These are phyloP conservation scores for Ceratitis capitata DNA, from an alignment of 1,140 invertebrate species.

Conservation along the genomic window DNA sequence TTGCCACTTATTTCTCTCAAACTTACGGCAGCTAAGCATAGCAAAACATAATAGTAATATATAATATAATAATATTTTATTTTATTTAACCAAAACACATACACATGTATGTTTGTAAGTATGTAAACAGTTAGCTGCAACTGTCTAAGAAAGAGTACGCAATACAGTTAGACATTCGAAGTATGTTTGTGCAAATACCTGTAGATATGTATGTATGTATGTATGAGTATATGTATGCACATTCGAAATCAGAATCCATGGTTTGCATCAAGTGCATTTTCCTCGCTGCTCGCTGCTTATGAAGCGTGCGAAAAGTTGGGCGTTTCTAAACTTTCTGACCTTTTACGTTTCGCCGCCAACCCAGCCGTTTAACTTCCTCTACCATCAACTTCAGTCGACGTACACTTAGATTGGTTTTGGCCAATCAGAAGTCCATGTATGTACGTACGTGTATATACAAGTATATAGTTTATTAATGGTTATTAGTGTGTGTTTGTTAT, in stretches of 20 bases:
- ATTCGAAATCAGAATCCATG: background rate
- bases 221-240: background rate
- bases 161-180: background rate
- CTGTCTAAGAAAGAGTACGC: background rate
- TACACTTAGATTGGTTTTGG: background rate
- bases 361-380: constrained; percentile 32
- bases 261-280: background rate
- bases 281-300: background rate
- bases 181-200: background rate
- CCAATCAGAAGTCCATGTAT: background rate
- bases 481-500: background rate
- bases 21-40: background rate
- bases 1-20: constrained; percentile 8
- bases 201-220: too few species aligned
- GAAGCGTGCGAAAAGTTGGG: constrained; percentile 33
- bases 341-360: constrained; percentile 31
- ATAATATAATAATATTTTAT: constrained; percentile 6
- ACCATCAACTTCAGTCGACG: background rate
- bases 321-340: constrained; percentile 29
- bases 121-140: background rate
- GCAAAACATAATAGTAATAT: too few species aligned
- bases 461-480: background rate
- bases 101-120: too few species aligned
- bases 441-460: background rate
- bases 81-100: background rate